Percentiles rank a stretch among this genome's conserved stretches.
phyloP scores from a whole-genome alignment of 2,888 invertebrate species.

The Exocentrus adspersus region DNA sequence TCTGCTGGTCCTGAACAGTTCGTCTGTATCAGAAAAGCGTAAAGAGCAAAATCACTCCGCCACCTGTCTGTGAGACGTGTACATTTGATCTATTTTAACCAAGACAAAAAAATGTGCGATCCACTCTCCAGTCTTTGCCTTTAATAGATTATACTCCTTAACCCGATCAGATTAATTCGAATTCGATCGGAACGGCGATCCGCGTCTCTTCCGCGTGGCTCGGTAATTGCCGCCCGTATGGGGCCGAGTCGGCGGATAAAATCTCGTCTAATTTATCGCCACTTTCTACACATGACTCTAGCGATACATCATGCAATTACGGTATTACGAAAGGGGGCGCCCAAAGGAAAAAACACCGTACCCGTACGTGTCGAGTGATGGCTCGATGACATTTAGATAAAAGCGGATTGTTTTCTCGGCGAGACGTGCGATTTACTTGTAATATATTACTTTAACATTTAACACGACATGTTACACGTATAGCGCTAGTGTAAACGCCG shows the following conservation, averaged over 20 bases:
- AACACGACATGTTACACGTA: conserved; percentile 31
- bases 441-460: conserved; percentile 34
- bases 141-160: no score
- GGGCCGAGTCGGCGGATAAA: conserved; percentile 17
- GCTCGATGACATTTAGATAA: conserved; percentile 44
- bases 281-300: conserved; percentile 21
- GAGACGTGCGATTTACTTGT: conserved; percentile 31
- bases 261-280: conserved; percentile 25
- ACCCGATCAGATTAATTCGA: no score
- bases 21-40: no score
- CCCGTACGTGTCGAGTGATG: conserved; percentile 29
- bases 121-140: no score
- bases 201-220: no score
- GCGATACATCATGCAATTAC: conserved; percentile 27
- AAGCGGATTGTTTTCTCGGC: conserved; percentile 34
- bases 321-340: background rate
- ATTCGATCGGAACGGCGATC: no score
- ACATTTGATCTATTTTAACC: no score
- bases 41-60: no score
- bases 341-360: conserved; percentile 24
- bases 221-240: conserved; percentile 24
- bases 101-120: no score
- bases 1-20: no score
- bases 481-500: conserved; percentile 35
- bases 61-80: no score